Evolutionary conservation across 2,797 vertebrate species (phyloP).

Genomic region (Girardinus metallicus): DNA sequence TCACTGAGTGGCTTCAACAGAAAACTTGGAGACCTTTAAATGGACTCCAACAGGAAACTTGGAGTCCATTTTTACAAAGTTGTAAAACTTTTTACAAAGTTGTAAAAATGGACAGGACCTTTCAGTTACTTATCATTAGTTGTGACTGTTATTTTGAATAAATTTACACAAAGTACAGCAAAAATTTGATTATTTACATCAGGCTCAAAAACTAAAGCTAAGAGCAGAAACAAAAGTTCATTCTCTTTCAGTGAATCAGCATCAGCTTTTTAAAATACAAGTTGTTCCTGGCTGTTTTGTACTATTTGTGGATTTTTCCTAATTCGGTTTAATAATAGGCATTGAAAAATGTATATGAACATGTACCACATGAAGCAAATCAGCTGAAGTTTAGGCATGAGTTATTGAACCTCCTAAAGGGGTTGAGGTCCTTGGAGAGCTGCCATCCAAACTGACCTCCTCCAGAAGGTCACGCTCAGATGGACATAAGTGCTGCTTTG

Average conservation of each 20-base stretch:
- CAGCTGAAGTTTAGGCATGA: not conserved
- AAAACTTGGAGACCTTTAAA: not conserved
- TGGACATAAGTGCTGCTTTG: conserved; percentile 7
- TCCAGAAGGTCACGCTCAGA: not conserved
- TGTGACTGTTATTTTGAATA: not conserved
- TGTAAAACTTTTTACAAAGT: not conserved
- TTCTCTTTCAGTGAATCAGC: not conserved
- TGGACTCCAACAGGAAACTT: too few species aligned
- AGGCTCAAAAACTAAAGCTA: not conserved
- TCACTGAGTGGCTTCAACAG: not conserved
- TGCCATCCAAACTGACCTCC: not conserved
- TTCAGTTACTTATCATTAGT: not conserved
- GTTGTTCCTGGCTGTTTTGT: not conserved
- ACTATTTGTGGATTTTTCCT: not conserved
- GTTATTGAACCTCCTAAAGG: not conserved
- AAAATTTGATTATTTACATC: not conserved
- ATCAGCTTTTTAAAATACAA: not conserved
- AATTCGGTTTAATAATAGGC: not conserved
- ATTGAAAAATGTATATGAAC: not conserved
- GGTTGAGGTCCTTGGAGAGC: not conserved
- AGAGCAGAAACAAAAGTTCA: not conserved
- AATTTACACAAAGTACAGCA: not conserved
- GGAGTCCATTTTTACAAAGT: not conserved
- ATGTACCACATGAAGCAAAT: not conserved
- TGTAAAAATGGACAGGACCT: not conserved